Conservation (phyloP, 2,797 vertebrate species). For the Moxostoma hubbsi region DNA sequence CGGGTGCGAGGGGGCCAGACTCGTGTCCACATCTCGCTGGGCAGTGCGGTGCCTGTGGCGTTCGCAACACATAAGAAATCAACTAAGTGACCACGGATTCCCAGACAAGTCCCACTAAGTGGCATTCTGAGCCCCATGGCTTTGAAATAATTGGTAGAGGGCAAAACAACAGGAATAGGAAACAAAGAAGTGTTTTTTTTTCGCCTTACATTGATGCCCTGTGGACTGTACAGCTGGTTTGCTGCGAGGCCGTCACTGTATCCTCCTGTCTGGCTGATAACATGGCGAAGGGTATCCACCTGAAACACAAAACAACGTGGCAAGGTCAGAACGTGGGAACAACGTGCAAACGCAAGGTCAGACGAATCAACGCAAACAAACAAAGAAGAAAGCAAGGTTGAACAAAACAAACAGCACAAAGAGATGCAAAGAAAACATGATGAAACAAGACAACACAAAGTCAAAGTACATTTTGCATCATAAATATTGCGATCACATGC, state of each 20-base stretch:
- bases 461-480: no score
- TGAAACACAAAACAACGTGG: slow-evolving; percentile 82
- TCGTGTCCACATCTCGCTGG: slow-evolving; percentile 68
- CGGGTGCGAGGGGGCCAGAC: slow-evolving; percentile 76
- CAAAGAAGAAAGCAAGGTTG: slow-evolving; percentile 60
- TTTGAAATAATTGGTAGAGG: slow-evolving; percentile 90
- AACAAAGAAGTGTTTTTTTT: slow-evolving; percentile 60
- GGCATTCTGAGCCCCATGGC: slow-evolving; percentile 88
- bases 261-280: slow-evolving; percentile 99
- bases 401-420: slow-evolving; percentile 34
- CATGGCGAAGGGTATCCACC: slow-evolving; percentile 94
- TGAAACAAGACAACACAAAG: not conserved
- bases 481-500: not conserved
- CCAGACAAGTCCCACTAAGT: slow-evolving; percentile 86
- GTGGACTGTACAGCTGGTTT: slow-evolving; percentile 99
- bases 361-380: slow-evolving; percentile 44
- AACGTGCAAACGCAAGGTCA: slow-evolving; percentile 37
- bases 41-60: slow-evolving; percentile 78
- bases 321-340: slow-evolving; percentile 70
- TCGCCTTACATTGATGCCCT: slow-evolving; percentile 98
- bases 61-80: slow-evolving; percentile 80
- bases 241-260: slow-evolving; percentile 98
- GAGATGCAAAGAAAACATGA: slow-evolving; percentile 15
- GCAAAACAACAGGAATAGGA: slow-evolving; percentile 64
- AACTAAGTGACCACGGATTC: slow-evolving; percentile 84